These are phyloP conservation scores for Calliphora vomitoria DNA, from an alignment of 2,888 invertebrate species.

Conservation along the genomic window DNA sequence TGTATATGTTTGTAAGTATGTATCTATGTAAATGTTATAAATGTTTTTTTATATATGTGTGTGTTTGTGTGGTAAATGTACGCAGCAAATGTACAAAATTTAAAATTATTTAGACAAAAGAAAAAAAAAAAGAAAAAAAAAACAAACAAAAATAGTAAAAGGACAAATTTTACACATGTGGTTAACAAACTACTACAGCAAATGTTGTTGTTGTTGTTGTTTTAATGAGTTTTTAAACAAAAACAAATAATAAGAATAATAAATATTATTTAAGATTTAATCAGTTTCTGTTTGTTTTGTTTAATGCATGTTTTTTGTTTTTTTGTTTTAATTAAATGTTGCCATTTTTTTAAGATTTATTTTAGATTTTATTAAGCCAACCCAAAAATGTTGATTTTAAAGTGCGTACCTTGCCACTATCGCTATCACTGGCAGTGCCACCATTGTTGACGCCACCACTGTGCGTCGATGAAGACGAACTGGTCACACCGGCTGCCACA, in stretches of 20 bases:
- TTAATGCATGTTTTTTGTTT: constrained; percentile 39
- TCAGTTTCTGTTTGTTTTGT: constrained; percentile 64
- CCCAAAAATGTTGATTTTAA: constrained; percentile 84
- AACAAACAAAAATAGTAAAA: constrained; percentile 38
- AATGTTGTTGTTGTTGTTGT: constrained; percentile 45
- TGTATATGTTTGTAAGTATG: constrained; percentile 63
- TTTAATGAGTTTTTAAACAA: constrained; percentile 57
- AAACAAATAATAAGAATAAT: constrained; percentile 49
- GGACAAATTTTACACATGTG: constrained; percentile 63
- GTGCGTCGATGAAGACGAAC: constrained; percentile 76
- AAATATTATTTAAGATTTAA: constrained; percentile 61
- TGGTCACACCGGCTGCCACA: constrained; percentile 65
- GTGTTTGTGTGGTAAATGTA: constrained; percentile 51
- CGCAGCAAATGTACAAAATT: constrained; percentile 56
- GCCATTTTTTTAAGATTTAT: constrained; percentile 58
- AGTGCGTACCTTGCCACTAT: constrained; percentile 85
- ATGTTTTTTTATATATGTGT: constrained; percentile 50
- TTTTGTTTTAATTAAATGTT: constrained; percentile 54
- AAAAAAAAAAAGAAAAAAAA: too few relatives aligned
- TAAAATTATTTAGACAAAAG: constrained; percentile 19
- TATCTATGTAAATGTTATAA: constrained; percentile 56
- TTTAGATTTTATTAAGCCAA: constrained; percentile 84
- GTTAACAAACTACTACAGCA: constrained; percentile 58
- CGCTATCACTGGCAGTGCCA: constrained; percentile 79
- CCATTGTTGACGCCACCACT: constrained; percentile 72